phyloP scores from a whole-genome alignment of 2,797 vertebrate genomes.

The Sebastes hopkinsi region DNA sequence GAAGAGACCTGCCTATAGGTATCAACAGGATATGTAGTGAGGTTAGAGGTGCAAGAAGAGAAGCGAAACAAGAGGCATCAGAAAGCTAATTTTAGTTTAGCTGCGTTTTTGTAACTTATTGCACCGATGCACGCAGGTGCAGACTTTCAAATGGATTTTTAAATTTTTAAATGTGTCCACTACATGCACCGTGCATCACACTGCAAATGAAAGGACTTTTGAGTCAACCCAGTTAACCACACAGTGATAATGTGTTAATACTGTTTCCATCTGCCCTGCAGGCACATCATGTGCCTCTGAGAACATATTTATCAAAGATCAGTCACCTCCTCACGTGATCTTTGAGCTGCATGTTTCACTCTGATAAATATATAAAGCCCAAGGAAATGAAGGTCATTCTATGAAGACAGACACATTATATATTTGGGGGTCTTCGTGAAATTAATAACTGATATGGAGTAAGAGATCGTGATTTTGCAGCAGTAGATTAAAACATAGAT shows the following conservation, averaged over 20 bases:
- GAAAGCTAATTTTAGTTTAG: not conserved
- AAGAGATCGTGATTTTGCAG: not conserved
- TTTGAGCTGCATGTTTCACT: not conserved
- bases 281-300: not conserved
- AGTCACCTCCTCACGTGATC: not conserved
- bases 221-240: not conserved
- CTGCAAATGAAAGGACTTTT: not conserved
- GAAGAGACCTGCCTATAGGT: not conserved
- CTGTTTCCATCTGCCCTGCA: not conserved
- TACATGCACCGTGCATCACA: not conserved
- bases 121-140: not conserved
- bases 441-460: not conserved
- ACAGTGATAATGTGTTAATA: not conserved
- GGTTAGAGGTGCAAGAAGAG: not conserved
- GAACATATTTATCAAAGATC: not conserved
- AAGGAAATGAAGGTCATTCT: too few species aligned
- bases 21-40: not conserved
- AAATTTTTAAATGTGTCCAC: too few species aligned
- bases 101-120: not conserved
- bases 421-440: not conserved
- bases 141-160: not conserved
- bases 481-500: not conserved
- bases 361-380: too few species aligned
- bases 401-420: not conserved
- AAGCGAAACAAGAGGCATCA: not conserved